phyloP scores from a whole-genome alignment of 2,113 vertebrate genomes.

The Geothlypis trichas region DNA sequence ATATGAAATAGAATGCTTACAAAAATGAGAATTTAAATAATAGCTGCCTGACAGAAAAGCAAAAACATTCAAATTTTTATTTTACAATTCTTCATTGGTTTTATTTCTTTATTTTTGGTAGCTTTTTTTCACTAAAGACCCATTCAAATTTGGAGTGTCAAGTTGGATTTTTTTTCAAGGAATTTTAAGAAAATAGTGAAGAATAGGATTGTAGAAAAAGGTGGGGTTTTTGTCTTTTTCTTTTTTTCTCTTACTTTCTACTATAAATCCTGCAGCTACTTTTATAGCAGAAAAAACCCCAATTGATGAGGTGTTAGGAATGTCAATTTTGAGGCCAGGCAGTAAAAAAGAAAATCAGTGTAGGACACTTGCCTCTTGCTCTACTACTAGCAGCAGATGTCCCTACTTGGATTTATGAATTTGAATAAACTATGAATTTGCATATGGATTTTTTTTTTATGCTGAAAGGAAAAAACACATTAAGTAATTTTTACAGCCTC shows the following conservation, averaged over 20 bases:
- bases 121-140: neutral
- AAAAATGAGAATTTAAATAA: neutral
- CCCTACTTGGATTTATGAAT: neutral
- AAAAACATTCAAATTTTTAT: neutral
- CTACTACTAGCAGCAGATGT: neutral
- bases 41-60: neutral
- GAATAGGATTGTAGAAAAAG: neutral
- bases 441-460: neutral
- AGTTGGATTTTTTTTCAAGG: neutral
- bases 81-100: neutral
- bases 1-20: neutral
- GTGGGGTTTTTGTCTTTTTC: no score
- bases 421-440: conserved; percentile 19
- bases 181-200: neutral
- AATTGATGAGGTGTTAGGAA: neutral
- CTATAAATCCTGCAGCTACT: neutral
- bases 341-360: neutral
- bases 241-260: neutral
- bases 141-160: neutral
- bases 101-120: neutral
- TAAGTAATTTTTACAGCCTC: conserved; percentile 3
- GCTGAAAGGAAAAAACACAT: neutral
- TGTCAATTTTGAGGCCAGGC: neutral
- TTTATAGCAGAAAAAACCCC: neutral
- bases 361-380: neutral